A percentile compares a stretch with the other conserved stretches of the same genome.
These are phyloP conservation scores for Thalassophryne amazonica DNA, from an alignment of 2,797 vertebrate genomes.

Conservation along the genomic window DNA sequence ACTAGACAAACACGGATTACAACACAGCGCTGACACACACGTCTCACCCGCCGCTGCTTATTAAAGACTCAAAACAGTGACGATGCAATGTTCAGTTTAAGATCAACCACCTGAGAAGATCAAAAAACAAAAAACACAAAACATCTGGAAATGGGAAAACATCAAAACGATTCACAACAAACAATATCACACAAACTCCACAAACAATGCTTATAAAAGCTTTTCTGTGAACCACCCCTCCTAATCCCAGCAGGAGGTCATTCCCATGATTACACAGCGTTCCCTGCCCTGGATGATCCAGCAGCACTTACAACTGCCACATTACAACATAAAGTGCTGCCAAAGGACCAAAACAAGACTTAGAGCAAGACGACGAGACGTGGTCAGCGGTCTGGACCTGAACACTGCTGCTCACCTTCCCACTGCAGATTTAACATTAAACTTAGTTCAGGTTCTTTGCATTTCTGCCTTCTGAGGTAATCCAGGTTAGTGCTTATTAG, in stretches of 20 bases:
- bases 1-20: constrained; percentile 10
- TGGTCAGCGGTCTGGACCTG: background rate
- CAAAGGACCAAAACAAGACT: too few species aligned
- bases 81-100: background rate
- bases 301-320: background rate
- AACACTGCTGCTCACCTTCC: too few species aligned
- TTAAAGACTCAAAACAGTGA: constrained; percentile 15
- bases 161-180: too few species aligned
- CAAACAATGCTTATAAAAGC: background rate
- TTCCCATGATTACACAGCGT: constrained; percentile 1
- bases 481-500: too few species aligned
- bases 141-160: too few species aligned
- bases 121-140: too few species aligned
- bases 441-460: too few species aligned
- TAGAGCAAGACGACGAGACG: too few species aligned
- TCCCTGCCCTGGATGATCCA: background rate
- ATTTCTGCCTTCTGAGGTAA: too few species aligned
- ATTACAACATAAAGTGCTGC: background rate
- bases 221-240: background rate
- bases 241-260: background rate
- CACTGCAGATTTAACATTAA: too few species aligned
- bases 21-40: constrained; percentile 5
- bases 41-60: constrained; percentile 4
- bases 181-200: background rate
- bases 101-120: too few species aligned